Evolutionary conservation across 2,888 invertebrate species (phyloP).

Genomic region (Gortyna flavago): DNA sequence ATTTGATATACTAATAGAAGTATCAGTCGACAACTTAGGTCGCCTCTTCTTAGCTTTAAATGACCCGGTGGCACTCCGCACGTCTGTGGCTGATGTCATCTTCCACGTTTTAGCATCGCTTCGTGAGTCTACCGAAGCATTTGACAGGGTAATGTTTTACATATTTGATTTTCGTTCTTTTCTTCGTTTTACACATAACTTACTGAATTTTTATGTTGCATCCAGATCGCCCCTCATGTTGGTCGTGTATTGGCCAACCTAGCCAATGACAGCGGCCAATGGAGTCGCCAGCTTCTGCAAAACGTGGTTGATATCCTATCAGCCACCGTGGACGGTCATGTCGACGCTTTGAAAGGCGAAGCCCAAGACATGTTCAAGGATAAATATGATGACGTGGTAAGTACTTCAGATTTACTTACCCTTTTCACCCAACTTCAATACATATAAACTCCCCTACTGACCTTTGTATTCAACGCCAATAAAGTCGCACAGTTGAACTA

Average conservation of each 20-base stretch:
- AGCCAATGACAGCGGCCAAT: slow-evolving; percentile 90
- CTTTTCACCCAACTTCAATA: not conserved
- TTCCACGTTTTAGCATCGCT: slow-evolving; percentile 91
- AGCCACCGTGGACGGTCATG: slow-evolving; percentile 74
- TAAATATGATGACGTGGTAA: slow-evolving; percentile 87
- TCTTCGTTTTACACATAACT: not conserved
- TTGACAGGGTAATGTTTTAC: slow-evolving; percentile 88
- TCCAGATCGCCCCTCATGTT: slow-evolving; percentile 86
- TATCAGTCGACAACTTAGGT: slow-evolving; percentile 91
- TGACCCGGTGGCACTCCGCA: slow-evolving; percentile 88
- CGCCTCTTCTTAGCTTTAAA: slow-evolving; percentile 89
- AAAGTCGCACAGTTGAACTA: not conserved
- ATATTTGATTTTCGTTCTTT: not conserved
- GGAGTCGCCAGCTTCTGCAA: slow-evolving; percentile 89
- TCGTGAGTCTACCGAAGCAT: slow-evolving; percentile 90
- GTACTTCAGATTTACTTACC: slow-evolving; percentile 58
- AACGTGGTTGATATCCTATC: slow-evolving; percentile 90
- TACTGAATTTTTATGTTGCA: slow-evolving; percentile 25
- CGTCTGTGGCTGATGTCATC: slow-evolving; percentile 91
- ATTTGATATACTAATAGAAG: slow-evolving; percentile 90
- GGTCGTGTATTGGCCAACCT: slow-evolving; percentile 88
- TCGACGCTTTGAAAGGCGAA: slow-evolving; percentile 70
- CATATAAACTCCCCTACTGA: not conserved
- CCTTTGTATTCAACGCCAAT: not conserved
- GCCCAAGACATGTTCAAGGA: slow-evolving; percentile 79